These are phyloP conservation scores for Drosophila kikkawai DNA, from an alignment of 1,140 invertebrate species.

Conservation along the genomic window DNA sequence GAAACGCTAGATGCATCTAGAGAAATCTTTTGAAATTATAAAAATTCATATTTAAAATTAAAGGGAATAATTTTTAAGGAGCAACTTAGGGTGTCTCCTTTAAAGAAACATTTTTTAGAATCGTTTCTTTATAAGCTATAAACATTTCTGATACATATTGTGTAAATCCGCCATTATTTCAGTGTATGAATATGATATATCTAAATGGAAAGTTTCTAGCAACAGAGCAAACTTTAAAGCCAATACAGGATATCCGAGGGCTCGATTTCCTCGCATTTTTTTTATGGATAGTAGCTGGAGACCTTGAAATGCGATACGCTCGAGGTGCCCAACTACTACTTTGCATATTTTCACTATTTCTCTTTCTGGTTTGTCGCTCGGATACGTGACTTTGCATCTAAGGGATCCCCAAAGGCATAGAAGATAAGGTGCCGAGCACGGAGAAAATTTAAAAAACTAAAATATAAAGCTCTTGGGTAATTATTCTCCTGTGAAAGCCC, in stretches of 20 bases:
- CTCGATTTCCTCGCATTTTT: slow-evolving; percentile 44
- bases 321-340: slow-evolving; percentile 61
- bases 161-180: neutral
- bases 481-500: slow-evolving; percentile 26
- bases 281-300: slow-evolving; percentile 37
- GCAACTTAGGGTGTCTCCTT: too few species aligned
- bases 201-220: slow-evolving; percentile 22
- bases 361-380: slow-evolving; percentile 60
- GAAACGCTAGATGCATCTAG: slow-evolving; percentile 1
- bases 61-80: neutral
- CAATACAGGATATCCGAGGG: slow-evolving; percentile 20
- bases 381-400: slow-evolving; percentile 67
- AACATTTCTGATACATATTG: too few species aligned
- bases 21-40: slow-evolving; percentile 4
- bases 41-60: neutral
- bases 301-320: slow-evolving; percentile 76
- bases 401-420: slow-evolving; percentile 32
- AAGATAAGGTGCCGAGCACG: slow-evolving; percentile 33
- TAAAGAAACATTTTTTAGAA: neutral
- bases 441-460: slow-evolving; percentile 9
- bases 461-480: slow-evolving; percentile 7
- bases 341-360: slow-evolving; percentile 82
- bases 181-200: slow-evolving; percentile 11
- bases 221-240: slow-evolving; percentile 21
- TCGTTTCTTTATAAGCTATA: too few species aligned